phyloP scores from a whole-genome alignment of 2,113 vertebrate genomes.

The Cheilinus undulatus region DNA sequence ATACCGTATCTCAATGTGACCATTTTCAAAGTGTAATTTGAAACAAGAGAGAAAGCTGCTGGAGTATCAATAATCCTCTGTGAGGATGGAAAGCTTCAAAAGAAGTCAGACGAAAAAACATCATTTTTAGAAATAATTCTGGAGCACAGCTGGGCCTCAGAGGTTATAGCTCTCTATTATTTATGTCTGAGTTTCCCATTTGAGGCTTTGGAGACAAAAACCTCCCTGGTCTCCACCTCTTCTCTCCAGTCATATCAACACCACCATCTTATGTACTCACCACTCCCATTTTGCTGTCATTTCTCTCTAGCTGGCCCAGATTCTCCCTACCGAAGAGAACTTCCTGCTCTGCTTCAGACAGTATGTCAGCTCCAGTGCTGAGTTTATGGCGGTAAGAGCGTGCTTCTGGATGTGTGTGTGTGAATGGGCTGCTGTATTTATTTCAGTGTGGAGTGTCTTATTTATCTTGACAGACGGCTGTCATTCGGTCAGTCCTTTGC shows the following conservation, averaged over 20 bases:
- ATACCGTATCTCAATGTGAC: constrained; percentile 26
- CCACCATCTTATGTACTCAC: constrained; percentile 57
- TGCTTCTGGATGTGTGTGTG: constrained; percentile 6
- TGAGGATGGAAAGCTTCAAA: constrained; percentile 22
- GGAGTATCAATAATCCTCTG: constrained; percentile 40
- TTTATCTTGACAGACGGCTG: not conserved
- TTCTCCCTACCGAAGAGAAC: constrained; percentile 98
- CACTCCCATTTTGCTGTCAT: constrained; percentile 51
- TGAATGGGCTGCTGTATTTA: not conserved
- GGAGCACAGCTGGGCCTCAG: constrained; percentile 12
- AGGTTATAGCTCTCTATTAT: constrained; percentile 65
- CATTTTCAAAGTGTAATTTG: constrained; percentile 2
- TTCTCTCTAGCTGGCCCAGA: constrained; percentile 92
- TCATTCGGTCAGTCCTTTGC: constrained; percentile 22
- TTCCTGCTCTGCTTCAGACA: constrained; percentile 97
- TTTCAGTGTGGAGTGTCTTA: constrained; percentile 12
- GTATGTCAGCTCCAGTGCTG: constrained; percentile 94
- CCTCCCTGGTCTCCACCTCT: constrained; percentile 30
- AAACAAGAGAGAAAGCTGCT: constrained; percentile 25
- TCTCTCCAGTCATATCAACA: constrained; percentile 11
- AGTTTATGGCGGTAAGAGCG: constrained; percentile 96
- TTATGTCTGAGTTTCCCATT: constrained; percentile 55
- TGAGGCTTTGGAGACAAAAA: constrained; percentile 52
- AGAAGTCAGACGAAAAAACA: constrained; percentile 19
- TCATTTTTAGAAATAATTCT: constrained; percentile 13